phyloP scores from a whole-genome alignment of 2,113 vertebrate species.

The Climacteris rufus region DNA sequence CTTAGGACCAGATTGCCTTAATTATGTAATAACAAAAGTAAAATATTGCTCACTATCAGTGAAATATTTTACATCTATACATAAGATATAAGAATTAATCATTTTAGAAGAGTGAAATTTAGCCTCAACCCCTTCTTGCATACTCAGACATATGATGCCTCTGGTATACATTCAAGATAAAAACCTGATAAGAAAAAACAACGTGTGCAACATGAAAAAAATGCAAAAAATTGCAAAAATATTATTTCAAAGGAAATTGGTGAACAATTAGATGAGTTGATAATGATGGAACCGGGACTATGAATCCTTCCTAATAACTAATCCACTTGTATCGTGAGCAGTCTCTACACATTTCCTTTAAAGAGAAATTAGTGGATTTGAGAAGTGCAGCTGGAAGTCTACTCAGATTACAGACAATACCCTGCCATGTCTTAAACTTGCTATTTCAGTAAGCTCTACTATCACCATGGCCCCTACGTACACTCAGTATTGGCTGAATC shows the following conservation, averaged over 20 bases:
- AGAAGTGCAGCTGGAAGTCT: neutral
- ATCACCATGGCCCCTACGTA: accelerated
- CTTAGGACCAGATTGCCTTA: neutral
- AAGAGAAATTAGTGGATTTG: neutral
- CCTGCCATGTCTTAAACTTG: neutral
- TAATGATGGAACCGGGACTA: neutral
- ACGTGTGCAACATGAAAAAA: neutral
- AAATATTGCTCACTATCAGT: neutral
- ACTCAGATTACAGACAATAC: neutral
- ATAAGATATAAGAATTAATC: neutral
- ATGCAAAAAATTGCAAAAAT: neutral
- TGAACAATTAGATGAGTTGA: neutral
- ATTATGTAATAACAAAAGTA: neutral
- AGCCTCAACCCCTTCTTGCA: neutral
- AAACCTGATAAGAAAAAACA: neutral
- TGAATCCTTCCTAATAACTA: neutral
- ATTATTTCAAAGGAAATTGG: neutral
- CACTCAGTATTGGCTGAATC: neutral
- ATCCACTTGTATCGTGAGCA: neutral
- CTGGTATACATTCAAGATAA: neutral
- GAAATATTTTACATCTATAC: neutral
- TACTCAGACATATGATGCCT: neutral
- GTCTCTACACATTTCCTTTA: neutral
- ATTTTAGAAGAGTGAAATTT: neutral
- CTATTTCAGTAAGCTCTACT: neutral